Percentiles rank a stretch among this genome's conserved stretches.
phyloP scores from a whole-genome alignment of 2,888 invertebrate species.

The Drosophila engyochracea region DNA sequence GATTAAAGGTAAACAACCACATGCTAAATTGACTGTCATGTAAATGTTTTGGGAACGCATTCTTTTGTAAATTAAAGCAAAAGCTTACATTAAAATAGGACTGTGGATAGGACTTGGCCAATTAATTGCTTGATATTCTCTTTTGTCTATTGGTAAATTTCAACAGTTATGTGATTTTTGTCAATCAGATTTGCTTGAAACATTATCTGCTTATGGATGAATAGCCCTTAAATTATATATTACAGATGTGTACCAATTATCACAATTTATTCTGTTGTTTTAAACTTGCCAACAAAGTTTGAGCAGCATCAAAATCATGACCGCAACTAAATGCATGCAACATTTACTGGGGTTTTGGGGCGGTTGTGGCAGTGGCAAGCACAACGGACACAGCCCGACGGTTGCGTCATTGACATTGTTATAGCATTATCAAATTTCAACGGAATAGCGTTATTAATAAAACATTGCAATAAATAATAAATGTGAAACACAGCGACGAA shows the following conservation, averaged over 20 bases:
- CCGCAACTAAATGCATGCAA: conserved; percentile 47
- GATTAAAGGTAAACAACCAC: too few relatives aligned
- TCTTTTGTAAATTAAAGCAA: background rate
- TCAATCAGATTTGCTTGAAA: background rate
- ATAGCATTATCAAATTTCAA: conserved; percentile 67
- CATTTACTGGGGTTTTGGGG: background rate
- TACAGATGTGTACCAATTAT: background rate
- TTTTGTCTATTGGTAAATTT: background rate
- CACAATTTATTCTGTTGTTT: background rate
- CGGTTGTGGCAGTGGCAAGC: background rate
- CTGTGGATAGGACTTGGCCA: too few relatives aligned
- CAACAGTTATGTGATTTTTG: background rate
- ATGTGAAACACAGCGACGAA: conserved; percentile 47
- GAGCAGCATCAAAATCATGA: conserved; percentile 25
- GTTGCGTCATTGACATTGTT: conserved; percentile 47
- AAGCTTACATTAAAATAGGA: background rate
- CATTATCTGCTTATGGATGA: background rate
- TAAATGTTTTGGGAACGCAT: background rate
- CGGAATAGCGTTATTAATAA: conserved; percentile 68
- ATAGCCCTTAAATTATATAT: background rate
- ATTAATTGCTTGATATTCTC: background rate
- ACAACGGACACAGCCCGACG: conserved; percentile 2
- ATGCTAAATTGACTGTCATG: background rate
- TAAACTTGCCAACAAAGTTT: conserved; percentile 22
- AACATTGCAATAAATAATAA: conserved; percentile 65